These are phyloP conservation scores for Sturnira hondurensis DNA, from an alignment of 2,113 vertebrate genomes.

Conservation along the genomic window DNA sequence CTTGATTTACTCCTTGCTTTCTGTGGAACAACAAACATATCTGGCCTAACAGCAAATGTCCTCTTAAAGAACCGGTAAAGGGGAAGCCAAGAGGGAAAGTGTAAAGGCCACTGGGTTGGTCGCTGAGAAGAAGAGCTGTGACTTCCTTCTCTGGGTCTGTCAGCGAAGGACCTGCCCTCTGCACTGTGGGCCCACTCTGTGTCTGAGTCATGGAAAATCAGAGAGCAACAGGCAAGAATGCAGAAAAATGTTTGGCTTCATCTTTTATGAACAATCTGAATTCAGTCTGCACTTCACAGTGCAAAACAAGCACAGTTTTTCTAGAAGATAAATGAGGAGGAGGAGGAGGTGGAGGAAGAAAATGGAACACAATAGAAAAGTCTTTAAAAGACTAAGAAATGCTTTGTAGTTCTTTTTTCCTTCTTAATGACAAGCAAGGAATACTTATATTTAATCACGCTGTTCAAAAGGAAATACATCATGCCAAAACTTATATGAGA, in stretches of 20 bases:
- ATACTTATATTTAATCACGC: constrained; percentile 13
- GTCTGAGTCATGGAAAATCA: constrained; percentile 79
- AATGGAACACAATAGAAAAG: background rate
- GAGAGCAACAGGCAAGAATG: constrained; percentile 74
- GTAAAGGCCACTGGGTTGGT: background rate
- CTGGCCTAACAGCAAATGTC: constrained; percentile 59
- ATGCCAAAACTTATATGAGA: constrained; percentile 16
- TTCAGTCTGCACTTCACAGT: constrained; percentile 46
- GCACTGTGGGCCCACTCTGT: constrained; percentile 70
- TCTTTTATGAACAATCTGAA: constrained; percentile 71
- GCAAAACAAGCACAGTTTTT: constrained; percentile 59
- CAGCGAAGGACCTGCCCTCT: constrained; percentile 70
- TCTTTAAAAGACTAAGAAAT: background rate
- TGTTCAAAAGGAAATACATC: background rate
- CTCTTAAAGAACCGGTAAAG: background rate
- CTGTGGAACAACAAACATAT: constrained; percentile 52
- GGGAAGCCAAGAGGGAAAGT: constrained; percentile 51
- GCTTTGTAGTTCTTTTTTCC: background rate
- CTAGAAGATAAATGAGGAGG: background rate
- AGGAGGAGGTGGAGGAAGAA: constrained; percentile 14
- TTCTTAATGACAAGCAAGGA: constrained; percentile 30
- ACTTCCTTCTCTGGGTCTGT: constrained; percentile 62
- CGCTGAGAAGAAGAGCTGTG: constrained; percentile 43
- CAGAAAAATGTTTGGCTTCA: constrained; percentile 71
- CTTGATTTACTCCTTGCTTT: constrained; percentile 8